Percentiles rank a stretch among this genome's conserved stretches.
phyloP scores from a whole-genome alignment of 2,797 vertebrate genomes.

The Cuniculus paca region DNA sequence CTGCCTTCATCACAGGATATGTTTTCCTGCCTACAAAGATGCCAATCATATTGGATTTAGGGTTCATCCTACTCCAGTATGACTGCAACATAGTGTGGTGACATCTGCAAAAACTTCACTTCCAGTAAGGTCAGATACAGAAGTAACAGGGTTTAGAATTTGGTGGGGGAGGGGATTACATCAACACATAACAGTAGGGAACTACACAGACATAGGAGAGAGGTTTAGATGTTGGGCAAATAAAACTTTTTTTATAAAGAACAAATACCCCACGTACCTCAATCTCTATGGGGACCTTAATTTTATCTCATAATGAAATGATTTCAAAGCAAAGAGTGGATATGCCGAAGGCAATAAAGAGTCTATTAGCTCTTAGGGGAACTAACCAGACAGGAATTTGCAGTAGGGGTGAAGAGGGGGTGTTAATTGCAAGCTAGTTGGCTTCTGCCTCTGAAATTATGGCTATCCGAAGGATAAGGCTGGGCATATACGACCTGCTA shows the following conservation, averaged over 20 bases:
- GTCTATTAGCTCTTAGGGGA: neutral
- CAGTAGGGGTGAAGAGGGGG: neutral
- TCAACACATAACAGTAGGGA: neutral
- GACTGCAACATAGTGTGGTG: neutral
- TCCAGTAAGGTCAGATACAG: neutral
- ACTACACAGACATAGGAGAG: neutral
- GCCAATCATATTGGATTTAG: neutral
- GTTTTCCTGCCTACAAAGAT: neutral
- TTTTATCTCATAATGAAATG: slow-evolving; percentile 10
- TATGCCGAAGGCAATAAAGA: slow-evolving; percentile 8
- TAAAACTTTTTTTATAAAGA: neutral
- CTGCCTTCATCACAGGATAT: neutral
- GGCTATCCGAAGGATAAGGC: neutral
- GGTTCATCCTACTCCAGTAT: neutral
- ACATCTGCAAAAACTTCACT: neutral
- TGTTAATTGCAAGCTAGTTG: neutral
- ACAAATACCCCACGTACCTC: neutral
- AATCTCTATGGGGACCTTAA: neutral
- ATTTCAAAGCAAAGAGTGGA: slow-evolving; percentile 61
- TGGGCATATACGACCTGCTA: neutral
- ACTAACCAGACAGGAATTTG: slow-evolving; percentile 49
- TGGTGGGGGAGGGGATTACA: neutral
- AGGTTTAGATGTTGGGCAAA: neutral
- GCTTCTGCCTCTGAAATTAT: neutral
- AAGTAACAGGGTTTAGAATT: neutral